Evolutionary conservation across 2,888 invertebrate species (phyloP).

Genomic region (Tortricodes alternella): DNA sequence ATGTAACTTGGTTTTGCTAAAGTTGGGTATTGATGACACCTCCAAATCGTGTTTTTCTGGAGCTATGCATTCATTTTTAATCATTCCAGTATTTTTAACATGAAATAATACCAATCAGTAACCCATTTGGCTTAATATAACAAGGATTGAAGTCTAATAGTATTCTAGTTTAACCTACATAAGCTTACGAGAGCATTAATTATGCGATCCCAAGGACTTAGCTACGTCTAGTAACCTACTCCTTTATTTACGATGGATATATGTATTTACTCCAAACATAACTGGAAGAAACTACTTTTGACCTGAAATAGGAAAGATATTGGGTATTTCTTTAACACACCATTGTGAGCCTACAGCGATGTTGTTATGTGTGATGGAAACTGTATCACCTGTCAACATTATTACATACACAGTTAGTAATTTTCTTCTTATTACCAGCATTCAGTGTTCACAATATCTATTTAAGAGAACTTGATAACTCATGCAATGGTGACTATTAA

Average conservation of each 20-base stretch:
- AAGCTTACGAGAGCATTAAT: constrained; percentile 12
- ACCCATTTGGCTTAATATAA: neutral
- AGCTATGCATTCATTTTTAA: no score
- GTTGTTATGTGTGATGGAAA: constrained; percentile 60
- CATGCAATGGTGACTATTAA: no score
- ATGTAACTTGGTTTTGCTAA: no score
- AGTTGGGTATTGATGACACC: no score
- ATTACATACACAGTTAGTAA: constrained; percentile 28
- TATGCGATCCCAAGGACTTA: constrained; percentile 2
- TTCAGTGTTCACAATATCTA: no score
- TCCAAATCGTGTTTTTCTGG: no score
- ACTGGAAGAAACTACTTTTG: constrained; percentile 12
- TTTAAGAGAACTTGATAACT: no score
- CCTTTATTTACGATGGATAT: neutral
- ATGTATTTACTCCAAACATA: constrained; percentile 13
- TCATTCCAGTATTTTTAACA: neutral
- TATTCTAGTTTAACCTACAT: constrained; percentile 20
- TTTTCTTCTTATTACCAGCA: neutral
- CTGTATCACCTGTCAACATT: constrained; percentile 68
- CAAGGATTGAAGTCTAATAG: constrained; percentile 1
- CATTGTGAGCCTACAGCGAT: constrained; percentile 59
- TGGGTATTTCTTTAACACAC: constrained; percentile 40
- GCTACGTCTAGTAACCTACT: constrained; percentile 15
- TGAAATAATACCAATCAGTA: neutral
- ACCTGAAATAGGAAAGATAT: neutral